Percentiles rank a stretch among this genome's conserved stretches.
phyloP scores from a whole-genome alignment of 2,797 vertebrate genomes.

The Picus viridis region DNA sequence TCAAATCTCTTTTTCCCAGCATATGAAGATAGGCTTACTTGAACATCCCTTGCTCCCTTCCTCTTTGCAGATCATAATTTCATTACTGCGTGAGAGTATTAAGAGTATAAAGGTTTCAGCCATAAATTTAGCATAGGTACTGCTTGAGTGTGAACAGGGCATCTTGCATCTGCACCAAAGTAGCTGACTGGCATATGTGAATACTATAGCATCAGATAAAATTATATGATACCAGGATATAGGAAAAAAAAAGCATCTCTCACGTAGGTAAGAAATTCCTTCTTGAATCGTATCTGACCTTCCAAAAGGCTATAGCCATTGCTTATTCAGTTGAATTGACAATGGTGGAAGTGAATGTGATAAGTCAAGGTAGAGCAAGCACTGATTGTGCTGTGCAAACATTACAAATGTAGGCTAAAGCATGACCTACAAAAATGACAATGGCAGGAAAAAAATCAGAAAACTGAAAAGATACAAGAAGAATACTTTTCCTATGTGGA shows the following conservation, averaged over 20 bases:
- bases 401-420: neutral
- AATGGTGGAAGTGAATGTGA: neutral
- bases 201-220: neutral
- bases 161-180: neutral
- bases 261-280: neutral
- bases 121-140: neutral
- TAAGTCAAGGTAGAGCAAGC: slow-evolving; percentile 6
- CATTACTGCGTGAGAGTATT: neutral
- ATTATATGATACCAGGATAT: neutral
- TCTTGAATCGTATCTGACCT: neutral
- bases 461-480: neutral
- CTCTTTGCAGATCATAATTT: neutral
- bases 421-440: neutral
- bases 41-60: neutral
- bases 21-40: neutral
- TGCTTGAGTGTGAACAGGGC: neutral
- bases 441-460: neutral
- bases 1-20: neutral
- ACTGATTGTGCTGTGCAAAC: neutral
- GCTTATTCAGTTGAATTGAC: neutral
- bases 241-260: neutral
- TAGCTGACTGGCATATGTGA: rapidly evolving
- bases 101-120: neutral
- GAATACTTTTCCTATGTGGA: neutral
- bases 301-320: neutral